Percentiles rank a stretch among this genome's conserved stretches.
Evolutionary conservation across 2,888 invertebrate species (phyloP).

Genomic region (Drosophila anceps): DNA sequence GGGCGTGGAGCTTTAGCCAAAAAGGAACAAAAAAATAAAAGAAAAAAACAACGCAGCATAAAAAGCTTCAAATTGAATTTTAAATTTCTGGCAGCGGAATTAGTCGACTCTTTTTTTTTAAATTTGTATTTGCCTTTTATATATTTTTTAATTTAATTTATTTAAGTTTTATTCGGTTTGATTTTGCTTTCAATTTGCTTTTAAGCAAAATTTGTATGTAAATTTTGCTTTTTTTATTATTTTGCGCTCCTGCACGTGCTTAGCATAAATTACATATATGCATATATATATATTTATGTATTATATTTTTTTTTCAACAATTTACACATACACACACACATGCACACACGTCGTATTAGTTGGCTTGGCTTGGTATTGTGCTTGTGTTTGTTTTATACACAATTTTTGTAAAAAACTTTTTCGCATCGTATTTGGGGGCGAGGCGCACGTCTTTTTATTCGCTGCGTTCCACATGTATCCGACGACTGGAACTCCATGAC

Average conservation of each 20-base stretch:
- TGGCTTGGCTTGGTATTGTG: constrained; percentile 26
- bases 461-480: constrained; percentile 84
- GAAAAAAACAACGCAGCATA: constrained; percentile 14
- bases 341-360: constrained; percentile 9
- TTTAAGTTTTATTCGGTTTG: neutral
- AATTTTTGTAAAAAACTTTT: constrained; percentile 67
- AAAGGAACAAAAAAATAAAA: constrained; percentile 14
- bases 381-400: constrained; percentile 63
- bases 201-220: constrained; percentile 4
- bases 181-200: neutral
- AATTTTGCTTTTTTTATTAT: constrained; percentile 20
- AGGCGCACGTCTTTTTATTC: constrained; percentile 71
- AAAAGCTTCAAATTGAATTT: constrained; percentile 54
- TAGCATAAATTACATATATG: constrained; percentile 25
- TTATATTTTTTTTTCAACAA: neutral
- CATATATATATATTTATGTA: neutral
- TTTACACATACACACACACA: constrained; percentile 13
- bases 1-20: constrained; percentile 55
- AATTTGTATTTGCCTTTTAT: neutral
- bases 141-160: neutral
- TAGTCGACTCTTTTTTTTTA: neutral
- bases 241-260: constrained; percentile 26
- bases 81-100: constrained; percentile 38
- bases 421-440: constrained; percentile 69
- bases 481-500: constrained; percentile 85